These are phyloP conservation scores for Peribatodes rhomboidaria DNA, from an alignment of 2,888 invertebrate genomes.

Conservation along the genomic window DNA sequence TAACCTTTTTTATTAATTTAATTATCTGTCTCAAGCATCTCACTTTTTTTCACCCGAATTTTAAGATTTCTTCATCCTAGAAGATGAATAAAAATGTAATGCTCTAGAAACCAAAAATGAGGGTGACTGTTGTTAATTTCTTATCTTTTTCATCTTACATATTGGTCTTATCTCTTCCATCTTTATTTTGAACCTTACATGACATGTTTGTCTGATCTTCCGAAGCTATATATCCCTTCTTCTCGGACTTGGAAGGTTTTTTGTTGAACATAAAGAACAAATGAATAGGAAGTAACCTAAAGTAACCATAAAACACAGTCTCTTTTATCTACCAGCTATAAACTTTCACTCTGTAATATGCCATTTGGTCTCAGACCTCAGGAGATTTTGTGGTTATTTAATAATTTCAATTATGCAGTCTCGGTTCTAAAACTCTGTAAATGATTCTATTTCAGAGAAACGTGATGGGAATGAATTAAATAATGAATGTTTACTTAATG, in stretches of 20 bases:
- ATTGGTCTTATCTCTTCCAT: too few relatives aligned
- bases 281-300: constrained; percentile 18
- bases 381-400: constrained; percentile 31
- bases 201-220: background rate
- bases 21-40: too few relatives aligned
- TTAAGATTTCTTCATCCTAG: too few relatives aligned
- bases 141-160: too few relatives aligned
- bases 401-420: constrained; percentile 31
- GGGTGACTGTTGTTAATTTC: too few relatives aligned
- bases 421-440: constrained; percentile 4
- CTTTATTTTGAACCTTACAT: too few relatives aligned
- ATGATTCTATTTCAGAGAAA: constrained; percentile 13
- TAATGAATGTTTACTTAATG: constrained; percentile 19
- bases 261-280: background rate
- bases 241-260: background rate
- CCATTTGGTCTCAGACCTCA: constrained; percentile 34
- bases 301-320: constrained; percentile 32
- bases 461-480: constrained; percentile 14
- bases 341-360: constrained; percentile 49
- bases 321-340: constrained; percentile 31
- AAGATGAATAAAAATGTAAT: too few relatives aligned
- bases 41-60: too few relatives aligned
- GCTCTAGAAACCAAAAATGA: too few relatives aligned
- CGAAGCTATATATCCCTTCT: background rate
- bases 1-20: background rate